phyloP scores from a whole-genome alignment of 2,888 invertebrate species.

The Omphaloscelis lunosa region DNA sequence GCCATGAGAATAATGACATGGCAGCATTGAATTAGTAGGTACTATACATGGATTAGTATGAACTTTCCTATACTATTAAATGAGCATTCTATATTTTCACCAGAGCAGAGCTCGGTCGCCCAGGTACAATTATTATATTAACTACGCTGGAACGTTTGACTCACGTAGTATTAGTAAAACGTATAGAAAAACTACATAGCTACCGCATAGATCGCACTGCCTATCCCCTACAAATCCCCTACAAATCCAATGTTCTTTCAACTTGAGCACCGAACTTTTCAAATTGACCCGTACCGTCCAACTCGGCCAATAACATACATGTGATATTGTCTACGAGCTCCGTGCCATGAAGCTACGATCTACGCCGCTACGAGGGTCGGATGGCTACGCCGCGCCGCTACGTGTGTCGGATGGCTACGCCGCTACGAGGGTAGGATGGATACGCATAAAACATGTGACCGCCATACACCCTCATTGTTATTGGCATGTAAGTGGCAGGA shows the following conservation, averaged over 20 bases:
- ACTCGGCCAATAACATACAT: background rate
- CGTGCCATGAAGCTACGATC: slow-evolving; percentile 22
- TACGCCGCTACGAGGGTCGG: slow-evolving; percentile 16
- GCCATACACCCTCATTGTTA: slow-evolving; percentile 21
- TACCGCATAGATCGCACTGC: background rate
- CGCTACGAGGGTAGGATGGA: slow-evolving; percentile 23
- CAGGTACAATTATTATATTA: background rate
- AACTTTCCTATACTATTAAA: no score
- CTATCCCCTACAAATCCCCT: no score
- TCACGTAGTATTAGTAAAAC: background rate
- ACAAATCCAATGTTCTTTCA: background rate
- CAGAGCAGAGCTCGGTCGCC: no score
- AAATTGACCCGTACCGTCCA: background rate
- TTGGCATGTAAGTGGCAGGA: background rate
- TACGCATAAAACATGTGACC: slow-evolving; percentile 28
- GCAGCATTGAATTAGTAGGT: no score
- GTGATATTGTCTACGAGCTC: slow-evolving; percentile 16
- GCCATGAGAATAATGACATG: no score
- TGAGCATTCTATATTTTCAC: no score
- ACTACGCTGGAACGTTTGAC: background rate
- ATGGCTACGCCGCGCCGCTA: slow-evolving; percentile 5
- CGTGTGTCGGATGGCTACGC: slow-evolving; percentile 24
- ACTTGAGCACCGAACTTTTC: slow-evolving; percentile 1
- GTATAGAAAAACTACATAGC: background rate
- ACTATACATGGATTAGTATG: no score